A percentile compares a stretch with the other conserved stretches of the same genome.
phyloP scores from a whole-genome alignment of 2,797 vertebrate species.

The Hapalemur alaotrensis region DNA sequence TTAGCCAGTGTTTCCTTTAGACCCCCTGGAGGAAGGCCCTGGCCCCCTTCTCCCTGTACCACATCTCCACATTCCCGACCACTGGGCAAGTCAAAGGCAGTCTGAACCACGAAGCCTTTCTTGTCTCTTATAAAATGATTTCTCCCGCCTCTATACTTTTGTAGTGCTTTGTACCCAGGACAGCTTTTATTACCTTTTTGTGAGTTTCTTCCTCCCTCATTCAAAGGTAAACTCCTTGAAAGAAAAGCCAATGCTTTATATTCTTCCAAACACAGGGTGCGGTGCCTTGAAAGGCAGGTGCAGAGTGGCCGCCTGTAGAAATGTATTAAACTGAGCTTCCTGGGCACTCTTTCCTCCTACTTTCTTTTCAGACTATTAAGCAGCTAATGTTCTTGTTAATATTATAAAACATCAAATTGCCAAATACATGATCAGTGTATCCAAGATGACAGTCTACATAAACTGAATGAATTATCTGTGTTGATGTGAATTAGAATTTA shows the following conservation, averaged over 20 bases:
- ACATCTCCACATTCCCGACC: not conserved
- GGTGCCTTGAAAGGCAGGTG: not conserved
- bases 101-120: not conserved
- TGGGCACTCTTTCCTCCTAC: not conserved
- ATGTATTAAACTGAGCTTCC: not conserved
- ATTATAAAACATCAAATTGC: not conserved
- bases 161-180: slow-evolving; percentile 10
- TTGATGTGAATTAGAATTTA: not conserved
- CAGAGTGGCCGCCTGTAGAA: not conserved
- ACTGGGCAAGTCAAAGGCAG: not conserved
- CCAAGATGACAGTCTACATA: not conserved
- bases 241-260: slow-evolving; percentile 24
- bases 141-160: slow-evolving; percentile 8
- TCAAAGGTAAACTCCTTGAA: slow-evolving; percentile 58
- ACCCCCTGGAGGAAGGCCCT: not conserved
- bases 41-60: not conserved
- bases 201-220: slow-evolving; percentile 44
- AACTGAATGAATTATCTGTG: not conserved
- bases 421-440: not conserved
- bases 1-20: not conserved
- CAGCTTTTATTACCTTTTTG: slow-evolving; percentile 26
- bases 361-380: slow-evolving; percentile 40
- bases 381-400: not conserved
- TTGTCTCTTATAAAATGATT: slow-evolving; percentile 31
- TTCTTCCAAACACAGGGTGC: not conserved